These are phyloP conservation scores for Saguinus midas DNA, from an alignment of 2,113 vertebrate genomes.

Conservation along the genomic window DNA sequence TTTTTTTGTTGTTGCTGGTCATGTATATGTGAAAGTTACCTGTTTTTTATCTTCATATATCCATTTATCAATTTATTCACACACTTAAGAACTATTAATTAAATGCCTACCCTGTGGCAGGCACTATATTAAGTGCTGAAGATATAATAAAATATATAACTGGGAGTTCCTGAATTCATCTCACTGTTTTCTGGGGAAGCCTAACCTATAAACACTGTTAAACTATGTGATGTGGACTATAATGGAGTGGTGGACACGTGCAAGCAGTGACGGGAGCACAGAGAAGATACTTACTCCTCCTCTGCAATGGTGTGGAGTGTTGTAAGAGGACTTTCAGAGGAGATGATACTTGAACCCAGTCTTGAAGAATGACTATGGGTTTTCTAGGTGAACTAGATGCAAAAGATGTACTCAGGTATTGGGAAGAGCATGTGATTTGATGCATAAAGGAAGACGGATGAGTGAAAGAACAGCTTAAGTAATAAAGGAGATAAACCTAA, in stretches of 20 bases:
- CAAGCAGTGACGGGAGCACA: accelerated
- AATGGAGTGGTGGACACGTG: accelerated
- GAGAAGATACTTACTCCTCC: not conserved
- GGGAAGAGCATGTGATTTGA: not conserved
- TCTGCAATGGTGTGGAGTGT: not conserved
- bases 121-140: not conserved
- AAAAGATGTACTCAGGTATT: not conserved
- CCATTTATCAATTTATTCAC: not conserved
- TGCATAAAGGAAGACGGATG: not conserved
- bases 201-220: not conserved
- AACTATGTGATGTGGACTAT: accelerated
- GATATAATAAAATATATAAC: not conserved
- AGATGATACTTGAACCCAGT: not conserved
- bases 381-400: not conserved
- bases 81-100: not conserved
- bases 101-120: not conserved
- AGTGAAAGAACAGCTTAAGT: not conserved
- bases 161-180: not conserved
- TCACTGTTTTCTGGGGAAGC: not conserved
- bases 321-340: not conserved
- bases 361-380: not conserved
- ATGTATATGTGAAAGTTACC: not conserved
- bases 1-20: not conserved
- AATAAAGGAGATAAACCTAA: not conserved
- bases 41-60: not conserved